Evolutionary conservation across 23 tunicate genomes (phyloP), one percentile per base, ranked within the genome.

Genomic region (Phallusia fumigata): DNA sequence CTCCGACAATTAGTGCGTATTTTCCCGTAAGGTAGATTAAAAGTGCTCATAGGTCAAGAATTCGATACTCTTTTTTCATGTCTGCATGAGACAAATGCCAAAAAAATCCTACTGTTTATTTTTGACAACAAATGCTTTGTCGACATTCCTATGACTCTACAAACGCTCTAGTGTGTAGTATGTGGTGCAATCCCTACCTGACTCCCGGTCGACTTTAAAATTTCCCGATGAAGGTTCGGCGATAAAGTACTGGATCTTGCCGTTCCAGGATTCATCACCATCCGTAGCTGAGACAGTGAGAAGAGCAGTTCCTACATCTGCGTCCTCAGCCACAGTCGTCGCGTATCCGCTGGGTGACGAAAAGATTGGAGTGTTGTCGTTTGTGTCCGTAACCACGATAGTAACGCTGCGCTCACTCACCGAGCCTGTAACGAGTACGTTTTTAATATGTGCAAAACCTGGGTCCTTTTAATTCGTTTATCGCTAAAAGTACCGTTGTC

Each of bases 331-430:
- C 5, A 93, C 30, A 24, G 26, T 52, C 21, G 30, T 73, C n/a
- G 45, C 13, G 79, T 81, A 76, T 0, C 49, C 65, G 26, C 30
- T 36, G n/a, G 76, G 44, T 2, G 53, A n/a, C 32, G 53, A 75
- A 77, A 93, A 93, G 18, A 8, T 33, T 2, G 98, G 98, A 32
- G 77, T 15, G 69, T 93, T 81, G 79, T 93, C 88, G 78, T 93
- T 93, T 12, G 34, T 65, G 51, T 92, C 91, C 6, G 73, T 40
- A 3, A 89, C 58, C 13, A 52, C 58, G n/a, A 89, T 74, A 10
- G 0, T 35, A 45, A 89, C 6, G 36, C 26, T 21, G 64, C 44
- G 53, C 69, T 58, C 15, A 24, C 11, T 58, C 28, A 24, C 13
- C 5, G 28, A 58, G 69, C 69, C 69, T 58, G 28, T 3, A 58